Base-by-base conservation (phyloP, 2,113 vertebrate species). In the Cephalopholis sonnerati region DNA sequence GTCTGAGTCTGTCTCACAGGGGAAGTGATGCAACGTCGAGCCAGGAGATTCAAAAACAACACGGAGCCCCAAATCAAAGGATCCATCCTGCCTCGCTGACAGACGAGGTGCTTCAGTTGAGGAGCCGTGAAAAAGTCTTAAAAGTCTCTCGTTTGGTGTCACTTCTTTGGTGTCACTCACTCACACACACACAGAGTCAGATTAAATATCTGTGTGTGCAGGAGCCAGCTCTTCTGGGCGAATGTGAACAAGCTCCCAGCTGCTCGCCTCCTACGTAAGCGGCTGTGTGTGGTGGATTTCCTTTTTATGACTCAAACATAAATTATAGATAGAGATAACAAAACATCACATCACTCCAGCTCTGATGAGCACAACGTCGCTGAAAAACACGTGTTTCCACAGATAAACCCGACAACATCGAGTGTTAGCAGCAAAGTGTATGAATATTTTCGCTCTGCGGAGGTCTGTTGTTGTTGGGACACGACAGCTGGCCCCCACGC, bases 21-120 rank as follows among this genome's bases (percentile, higher is more conserved):
- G 88, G 90, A 91, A 90, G 76, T 93, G 92, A 94, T 87, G 92
- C 86, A 93, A 91, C 77, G 48, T 81, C 44, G 53, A 79, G 78
- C 48, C 59, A 13, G 50, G 73, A 80, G 77, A 63, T 53, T 80
- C 46, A 68, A 89, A 91, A 91, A 92, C 88, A 93, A 92, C 87
- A 59, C 55, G 1, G 18, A 25, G 80, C 39, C 29, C 46, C 72
- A 48, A 91, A 91, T 93, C 87, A 94, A 93, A 93, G 90, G 63
- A 80, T 44, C 75, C 13, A 32, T 4, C 69, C 77, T 50, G 58
- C 61, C 70, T 64, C 77, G 89, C 82, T 87, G 92, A 95, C 90
- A 92, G 94, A 93, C 82, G 10, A 27, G 71, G 54, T 27, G 77
- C 78, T 81, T 81, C 68, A 84, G 48, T 54, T 65, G 51, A 66